Evolutionary conservation across 2,888 invertebrate genomes (phyloP).

Genomic region (Dynastes hyllus): DNA sequence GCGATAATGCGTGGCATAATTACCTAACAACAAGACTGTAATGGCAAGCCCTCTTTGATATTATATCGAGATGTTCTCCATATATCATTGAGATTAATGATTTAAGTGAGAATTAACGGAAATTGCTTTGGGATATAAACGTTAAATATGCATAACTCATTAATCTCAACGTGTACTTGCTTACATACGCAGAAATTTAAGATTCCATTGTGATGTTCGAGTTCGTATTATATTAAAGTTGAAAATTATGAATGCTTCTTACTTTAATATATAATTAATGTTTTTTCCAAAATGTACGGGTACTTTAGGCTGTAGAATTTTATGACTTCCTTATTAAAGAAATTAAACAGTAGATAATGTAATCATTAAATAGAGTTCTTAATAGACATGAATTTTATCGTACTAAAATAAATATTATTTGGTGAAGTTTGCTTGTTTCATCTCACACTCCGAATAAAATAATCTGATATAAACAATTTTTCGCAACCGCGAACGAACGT

Average conservation of each 20-base stretch:
- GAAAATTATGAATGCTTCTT: neutral
- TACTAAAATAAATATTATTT: conserved; percentile 11
- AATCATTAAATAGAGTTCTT: conserved; percentile 13
- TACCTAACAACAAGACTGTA: too few species aligned
- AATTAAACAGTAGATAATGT: conserved; percentile 15
- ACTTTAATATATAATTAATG: neutral
- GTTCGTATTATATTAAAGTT: neutral
- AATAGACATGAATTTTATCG: conserved; percentile 22
- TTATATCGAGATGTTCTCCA: too few species aligned
- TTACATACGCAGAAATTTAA: conserved; percentile 14
- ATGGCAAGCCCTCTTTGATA: too few species aligned
- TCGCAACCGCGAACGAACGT: conserved; percentile 8
- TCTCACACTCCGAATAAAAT: conserved; percentile 18
- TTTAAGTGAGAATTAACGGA: conserved; percentile 3
- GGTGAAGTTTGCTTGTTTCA: conserved; percentile 17
- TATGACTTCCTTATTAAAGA: conserved; percentile 18
- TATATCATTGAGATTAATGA: neutral
- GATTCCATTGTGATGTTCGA: neutral
- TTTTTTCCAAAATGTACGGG: conserved; percentile 1
- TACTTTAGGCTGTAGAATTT: neutral
- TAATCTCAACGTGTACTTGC: neutral
- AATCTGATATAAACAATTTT: conserved; percentile 28
- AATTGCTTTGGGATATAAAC: conserved; percentile 5
- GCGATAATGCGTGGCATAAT: too few species aligned
- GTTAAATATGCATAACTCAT: conserved; percentile 21